phyloP scores from a whole-genome alignment of 2,797 vertebrate genomes.

The Vultur gryphus region DNA sequence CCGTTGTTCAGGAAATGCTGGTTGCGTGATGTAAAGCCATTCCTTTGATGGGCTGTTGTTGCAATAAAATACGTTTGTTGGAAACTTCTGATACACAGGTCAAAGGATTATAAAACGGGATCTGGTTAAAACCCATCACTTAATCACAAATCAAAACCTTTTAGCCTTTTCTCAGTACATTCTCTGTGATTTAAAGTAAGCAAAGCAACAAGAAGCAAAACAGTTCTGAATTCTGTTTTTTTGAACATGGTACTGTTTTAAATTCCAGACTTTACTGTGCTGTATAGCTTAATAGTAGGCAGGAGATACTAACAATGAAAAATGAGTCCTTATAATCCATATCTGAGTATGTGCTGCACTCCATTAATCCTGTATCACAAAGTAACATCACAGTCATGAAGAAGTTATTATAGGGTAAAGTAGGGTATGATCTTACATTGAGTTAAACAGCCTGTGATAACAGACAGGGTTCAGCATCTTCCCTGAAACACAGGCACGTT shows the following conservation, averaged over 20 bases:
- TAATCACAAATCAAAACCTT: background rate
- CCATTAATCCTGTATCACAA: background rate
- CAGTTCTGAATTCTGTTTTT: background rate
- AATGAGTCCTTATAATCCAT: background rate
- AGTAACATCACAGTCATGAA: background rate
- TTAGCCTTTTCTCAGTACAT: background rate
- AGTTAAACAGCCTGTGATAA: background rate
- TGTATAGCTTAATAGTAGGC: background rate
- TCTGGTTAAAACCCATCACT: background rate
- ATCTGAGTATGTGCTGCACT: background rate
- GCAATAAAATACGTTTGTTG: background rate
- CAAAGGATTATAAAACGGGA: background rate
- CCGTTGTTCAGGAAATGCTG: background rate
- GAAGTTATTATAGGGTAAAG: background rate
- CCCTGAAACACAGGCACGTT: background rate
- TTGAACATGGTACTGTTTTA: background rate
- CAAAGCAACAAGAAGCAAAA: background rate
- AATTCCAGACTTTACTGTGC: background rate
- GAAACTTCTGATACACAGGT: background rate
- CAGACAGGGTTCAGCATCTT: background rate
- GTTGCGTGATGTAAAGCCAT: background rate
- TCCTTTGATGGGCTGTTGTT: background rate
- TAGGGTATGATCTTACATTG: background rate
- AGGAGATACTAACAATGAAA: constrained; percentile 1
- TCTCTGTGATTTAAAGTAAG: background rate